Base-by-base conservation (phyloP, 2,797 vertebrate species). In the Eulemur coronatus region DNA sequence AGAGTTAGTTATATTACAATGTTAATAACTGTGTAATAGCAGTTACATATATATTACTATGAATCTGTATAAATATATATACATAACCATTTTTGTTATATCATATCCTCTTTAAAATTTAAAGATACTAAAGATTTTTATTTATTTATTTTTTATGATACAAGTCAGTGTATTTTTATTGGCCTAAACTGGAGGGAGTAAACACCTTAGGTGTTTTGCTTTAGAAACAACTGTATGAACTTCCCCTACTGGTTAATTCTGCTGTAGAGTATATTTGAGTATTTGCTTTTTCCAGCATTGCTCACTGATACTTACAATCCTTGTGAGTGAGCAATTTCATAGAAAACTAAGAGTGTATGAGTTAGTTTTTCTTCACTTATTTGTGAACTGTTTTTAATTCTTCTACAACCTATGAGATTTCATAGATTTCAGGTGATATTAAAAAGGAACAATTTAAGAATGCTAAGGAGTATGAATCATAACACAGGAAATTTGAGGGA, bases 151-250 rank as follows among this genome's bases (percentile, higher is more conserved):
- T 55, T 55, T 91, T 96, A 94, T 85, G 89, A 75, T 84, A 96
- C 93, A 94, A 96, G 94, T 85, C 91, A 41, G 43, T 13, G 70
- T 81, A 18, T 95, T 98, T 97, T 97, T 96, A 95, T 95, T 92
- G 95, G 95, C 89, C 18, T 94, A 76, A 92, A 63, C 30, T 41
- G 63, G 46, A 67, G 65, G 86, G 67, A 93, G 72, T 92, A 61
- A 73, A 85, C 76, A 95, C 96, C 89, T 95, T 78, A 59, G 93
- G 81, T 94, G 89, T 95, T 97, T 94, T 90, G 95, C 88, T 97
- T 98, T 92, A 97, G 89, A 89, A 94, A 72, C 94, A 96, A 72
- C 97, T 96, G 73, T 96, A 88, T 75, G 70, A 78, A 81, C 84
- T 93, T 94, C 43, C 63, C 70, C 57, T 84, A 2, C 48, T 38